A percentile compares a stretch with the other conserved stretches of the same genome.
Evolutionary conservation across 2,113 vertebrate genomes (phyloP).

Genomic region (Ahaetulla prasina): DNA sequence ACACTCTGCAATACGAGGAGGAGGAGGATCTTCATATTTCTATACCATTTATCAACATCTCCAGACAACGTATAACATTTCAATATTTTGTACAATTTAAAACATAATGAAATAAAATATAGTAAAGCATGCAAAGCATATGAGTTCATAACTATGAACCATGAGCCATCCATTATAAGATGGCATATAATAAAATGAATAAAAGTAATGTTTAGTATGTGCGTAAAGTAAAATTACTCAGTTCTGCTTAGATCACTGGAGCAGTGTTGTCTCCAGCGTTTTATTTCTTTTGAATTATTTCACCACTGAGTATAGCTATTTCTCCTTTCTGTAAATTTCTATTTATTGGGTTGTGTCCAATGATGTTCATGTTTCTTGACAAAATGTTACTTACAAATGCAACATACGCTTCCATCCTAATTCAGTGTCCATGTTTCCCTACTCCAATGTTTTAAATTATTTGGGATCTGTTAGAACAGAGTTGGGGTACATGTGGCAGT

Average conservation of each 20-base stretch:
- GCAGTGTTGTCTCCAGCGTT: neutral
- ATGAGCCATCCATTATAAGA: neutral
- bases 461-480: neutral
- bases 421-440: neutral
- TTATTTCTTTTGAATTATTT: neutral
- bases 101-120: neutral
- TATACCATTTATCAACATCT: neutral
- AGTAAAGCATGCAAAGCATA: neutral
- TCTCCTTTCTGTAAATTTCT: neutral
- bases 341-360: neutral
- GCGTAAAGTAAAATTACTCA: neutral
- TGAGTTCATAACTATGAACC: neutral
- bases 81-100: neutral
- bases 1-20: neutral
- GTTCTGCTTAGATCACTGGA: neutral
- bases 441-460: neutral
- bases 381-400: neutral
- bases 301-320: neutral
- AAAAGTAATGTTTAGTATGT: neutral
- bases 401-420: neutral
- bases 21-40: neutral
- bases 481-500: neutral
- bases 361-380: neutral
- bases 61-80: neutral
- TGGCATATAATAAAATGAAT: neutral